These are phyloP conservation scores for Sminthurinus signatus DNA, from an alignment of 1,140 invertebrate genomes.

Conservation along the genomic window DNA sequence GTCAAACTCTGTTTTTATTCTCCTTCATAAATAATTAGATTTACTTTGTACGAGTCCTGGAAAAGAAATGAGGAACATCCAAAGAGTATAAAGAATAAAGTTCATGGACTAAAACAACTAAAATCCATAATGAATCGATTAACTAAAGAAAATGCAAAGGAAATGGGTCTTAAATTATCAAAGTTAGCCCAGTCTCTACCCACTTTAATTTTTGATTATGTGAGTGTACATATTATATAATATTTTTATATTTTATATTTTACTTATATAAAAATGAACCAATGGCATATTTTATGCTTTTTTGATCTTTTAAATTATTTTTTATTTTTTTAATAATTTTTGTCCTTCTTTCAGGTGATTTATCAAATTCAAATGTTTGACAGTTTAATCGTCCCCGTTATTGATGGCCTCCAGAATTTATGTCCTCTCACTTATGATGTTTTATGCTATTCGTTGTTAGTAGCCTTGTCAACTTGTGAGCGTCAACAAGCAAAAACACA, in stretches of 20 bases:
- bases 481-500: slow-evolving; percentile 96
- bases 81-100: slow-evolving; percentile 69
- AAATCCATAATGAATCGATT: slow-evolving; percentile 97
- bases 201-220: slow-evolving; percentile 92
- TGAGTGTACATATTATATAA: slow-evolving; percentile 46
- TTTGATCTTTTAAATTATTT: background rate
- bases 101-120: slow-evolving; percentile 80
- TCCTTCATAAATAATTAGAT: slow-evolving; percentile 51
- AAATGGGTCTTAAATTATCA: slow-evolving; percentile 86
- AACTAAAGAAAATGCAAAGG: slow-evolving; percentile 97
- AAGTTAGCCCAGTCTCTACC: slow-evolving; percentile 96
- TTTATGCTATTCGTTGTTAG: slow-evolving; percentile 89
- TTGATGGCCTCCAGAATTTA: slow-evolving; percentile 95
- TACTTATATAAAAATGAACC: too few species aligned
- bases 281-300: too few species aligned
- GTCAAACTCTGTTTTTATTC: too few species aligned
- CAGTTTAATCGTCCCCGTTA: slow-evolving; percentile 91
- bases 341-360: slow-evolving; percentile 54
- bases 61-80: slow-evolving; percentile 82
- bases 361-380: slow-evolving; percentile 95
- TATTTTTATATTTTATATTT: too few species aligned
- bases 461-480: slow-evolving; percentile 65
- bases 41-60: slow-evolving; percentile 88
- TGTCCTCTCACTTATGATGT: slow-evolving; percentile 95
- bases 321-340: background rate